Base-by-base conservation (phyloP, 2,888 invertebrate species). In the Amorpha juglandis region DNA sequence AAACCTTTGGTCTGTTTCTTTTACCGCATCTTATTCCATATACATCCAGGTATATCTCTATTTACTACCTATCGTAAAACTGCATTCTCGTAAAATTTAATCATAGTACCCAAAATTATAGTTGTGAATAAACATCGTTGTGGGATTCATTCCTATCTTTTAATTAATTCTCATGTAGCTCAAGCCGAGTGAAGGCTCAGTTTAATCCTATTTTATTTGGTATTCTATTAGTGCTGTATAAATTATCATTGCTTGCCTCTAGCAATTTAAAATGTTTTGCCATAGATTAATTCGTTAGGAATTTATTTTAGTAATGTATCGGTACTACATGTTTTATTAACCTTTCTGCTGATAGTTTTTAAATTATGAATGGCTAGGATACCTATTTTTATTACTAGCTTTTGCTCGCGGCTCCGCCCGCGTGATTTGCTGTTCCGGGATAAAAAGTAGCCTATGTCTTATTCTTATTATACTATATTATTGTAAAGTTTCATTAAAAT, bases 111-210 rank as follows among this genome's bases (percentile, higher is more conserved):
- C 3, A 0, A 12, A 51, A 51, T 12, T 7, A 6, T 48, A 48
- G 48, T 48, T 48, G 48, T 21, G 50, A 6, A 11, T 33, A 21
- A 6, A 58, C 58, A 16, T 38, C 16, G 38, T 38, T 35, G 35
- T 55, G 16, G 38, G 4, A 16, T 55, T 55, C 16, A 8, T 58
- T 58, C 12, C 38, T 58, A 58, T 58, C 11, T 58, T 58, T 58
- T 58, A 58, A 58, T 58, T 58, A 58, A 42, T 58, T 58, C 16
- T 42, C 11, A 8, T 19, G 42, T 38, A 42, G 21, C 19, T n/a
- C 19, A 42, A 42, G 19, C 42, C 1, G 19, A 58, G 58, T 53
- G n/a, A n/a, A 52, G 47, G 7, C 38, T 55, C 33, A 42, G 38
- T 42, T 38, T 38, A 14, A 45, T 58, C 1, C 42, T 55, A 55